Base-by-base conservation (phyloP, 2,113 vertebrate genomes). In the Cromileptes altivelis region DNA sequence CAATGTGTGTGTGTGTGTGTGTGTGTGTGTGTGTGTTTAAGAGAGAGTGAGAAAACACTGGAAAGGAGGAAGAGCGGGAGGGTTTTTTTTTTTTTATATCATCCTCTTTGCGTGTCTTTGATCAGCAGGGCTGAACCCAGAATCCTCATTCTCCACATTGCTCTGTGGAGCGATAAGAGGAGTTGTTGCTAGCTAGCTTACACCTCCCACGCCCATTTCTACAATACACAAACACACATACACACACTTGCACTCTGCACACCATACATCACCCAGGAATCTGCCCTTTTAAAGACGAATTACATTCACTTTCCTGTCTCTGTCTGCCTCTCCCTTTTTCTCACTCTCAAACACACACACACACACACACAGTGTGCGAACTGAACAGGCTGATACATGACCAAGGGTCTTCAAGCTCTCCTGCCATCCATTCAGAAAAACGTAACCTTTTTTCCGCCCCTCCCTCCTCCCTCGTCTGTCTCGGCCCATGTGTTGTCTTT, bases 111-210 rank as follows among this genome's bases (percentile, higher is more conserved):
- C 71, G 42, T 76, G 68, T 91, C 79, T 94, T 92, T 94, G 90
- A 93, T 94, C 80, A 83, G 49, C 80, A 91, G 86, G 78, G 91
- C 78, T 82, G 81, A 91, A 90, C 68, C 71, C 81, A 81, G 91
- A 91, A 88, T 90, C 85, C 86, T 94, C 90, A 91, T 94, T 94
- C 92, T 90, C 89, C 78, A 90, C 92, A 92, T 94, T 90, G 81
- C 93, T 93, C 73, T 73, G 82, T 72, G 91, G 78, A 86, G 82
- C 69, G 89, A 92, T 93, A 92, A 94, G 88, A 86, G 84, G 57
- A 89, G 75, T 90, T 76, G 87, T 84, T 89, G 85, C 91, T 75
- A 64, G 80, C 80, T 63, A 81, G 75, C 82, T 89, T 53, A 65
- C 83, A 71, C 84, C 93, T 92, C 93, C 93, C 87, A 93, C 91